Percentiles rank a stretch among this genome's conserved stretches.
phyloP scores from a whole-genome alignment of 1,140 invertebrate genomes.

The Copidosoma floridanum region DNA sequence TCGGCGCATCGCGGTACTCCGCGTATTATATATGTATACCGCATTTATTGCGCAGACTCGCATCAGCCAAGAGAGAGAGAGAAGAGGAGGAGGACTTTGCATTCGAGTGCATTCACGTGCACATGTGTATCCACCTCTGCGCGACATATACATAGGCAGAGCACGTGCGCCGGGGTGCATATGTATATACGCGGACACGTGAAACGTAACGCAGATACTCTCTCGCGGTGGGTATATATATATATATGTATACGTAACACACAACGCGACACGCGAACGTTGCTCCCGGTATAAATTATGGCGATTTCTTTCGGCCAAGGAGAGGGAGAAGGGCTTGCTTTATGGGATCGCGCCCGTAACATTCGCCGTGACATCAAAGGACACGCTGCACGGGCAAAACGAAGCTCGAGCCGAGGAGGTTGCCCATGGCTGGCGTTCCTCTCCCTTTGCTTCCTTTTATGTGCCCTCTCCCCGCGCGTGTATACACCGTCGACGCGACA shows the following conservation, averaged over 20 bases:
- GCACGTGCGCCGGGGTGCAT: conserved; percentile 31
- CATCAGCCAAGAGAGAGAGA: neutral
- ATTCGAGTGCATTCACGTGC: conserved; percentile 7
- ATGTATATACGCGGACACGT: conserved; percentile 21
- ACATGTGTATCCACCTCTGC: too few species aligned
- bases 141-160: neutral
- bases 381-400: conserved; percentile 30
- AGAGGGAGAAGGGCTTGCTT: conserved; percentile 28
- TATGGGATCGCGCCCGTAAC: conserved; percentile 41
- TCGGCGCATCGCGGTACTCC: conserved; percentile 7
- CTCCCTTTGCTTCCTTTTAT: conserved; percentile 7
- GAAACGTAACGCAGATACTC: conserved; percentile 13
- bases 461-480: neutral
- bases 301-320: conserved; percentile 52
- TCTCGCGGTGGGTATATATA: conserved; percentile 22
- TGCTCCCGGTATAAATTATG: conserved; percentile 54
- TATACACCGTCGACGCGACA: neutral
- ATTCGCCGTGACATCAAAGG: conserved; percentile 54
- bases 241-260: conserved; percentile 21
- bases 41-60: too few species aligned
- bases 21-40: too few species aligned
- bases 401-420: conserved; percentile 9
- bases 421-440: neutral
- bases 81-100: neutral
- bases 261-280: conserved; percentile 50